Percentiles rank a stretch among this genome's conserved stretches.
These are phyloP conservation scores for Thamnophis sirtalis DNA, from an alignment of 2,113 vertebrate genomes.

Conservation along the genomic window DNA sequence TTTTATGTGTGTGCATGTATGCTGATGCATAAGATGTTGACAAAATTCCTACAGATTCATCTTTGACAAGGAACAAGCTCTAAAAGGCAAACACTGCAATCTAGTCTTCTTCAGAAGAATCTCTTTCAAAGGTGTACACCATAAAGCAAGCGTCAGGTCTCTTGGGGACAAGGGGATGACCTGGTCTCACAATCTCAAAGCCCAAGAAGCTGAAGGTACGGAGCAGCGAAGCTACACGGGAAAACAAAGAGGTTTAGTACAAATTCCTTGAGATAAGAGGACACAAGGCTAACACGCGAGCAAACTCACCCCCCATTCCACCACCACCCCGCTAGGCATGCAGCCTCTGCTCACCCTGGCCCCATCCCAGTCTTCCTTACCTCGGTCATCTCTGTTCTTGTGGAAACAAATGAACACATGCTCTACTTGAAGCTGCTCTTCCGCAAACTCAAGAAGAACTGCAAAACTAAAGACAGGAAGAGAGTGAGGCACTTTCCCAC, in stretches of 20 bases:
- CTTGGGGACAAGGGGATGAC: slow-evolving; percentile 96
- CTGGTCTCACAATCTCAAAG: slow-evolving; percentile 99
- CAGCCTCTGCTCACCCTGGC: neutral
- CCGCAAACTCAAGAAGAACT: slow-evolving; percentile 91
- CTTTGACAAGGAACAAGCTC: slow-evolving; percentile 64
- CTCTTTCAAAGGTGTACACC: slow-evolving; percentile 96
- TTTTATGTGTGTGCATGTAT: slow-evolving; percentile 23
- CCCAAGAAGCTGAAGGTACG: slow-evolving; percentile 98
- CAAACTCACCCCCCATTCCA: too few species aligned
- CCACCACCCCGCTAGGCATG: too few species aligned
- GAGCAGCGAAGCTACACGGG: slow-evolving; percentile 81
- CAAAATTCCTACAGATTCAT: slow-evolving; percentile 66
- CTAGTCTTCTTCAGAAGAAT: slow-evolving; percentile 88
- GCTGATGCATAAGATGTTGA: slow-evolving; percentile 49
- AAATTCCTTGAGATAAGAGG: neutral
- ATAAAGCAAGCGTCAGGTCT: slow-evolving; percentile 99
- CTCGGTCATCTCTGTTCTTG: slow-evolving; percentile 93
- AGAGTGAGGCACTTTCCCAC: neutral
- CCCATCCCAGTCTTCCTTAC: slow-evolving; percentile 58
- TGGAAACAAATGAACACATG: slow-evolving; percentile 96
- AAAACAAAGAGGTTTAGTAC: neutral
- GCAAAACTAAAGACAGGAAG: slow-evolving; percentile 75
- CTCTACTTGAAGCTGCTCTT: slow-evolving; percentile 88
- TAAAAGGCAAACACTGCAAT: slow-evolving; percentile 61
- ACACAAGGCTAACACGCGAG: neutral